Evolutionary conservation across 2,797 vertebrate genomes (phyloP).

Genomic region (Clamator glandarius): DNA sequence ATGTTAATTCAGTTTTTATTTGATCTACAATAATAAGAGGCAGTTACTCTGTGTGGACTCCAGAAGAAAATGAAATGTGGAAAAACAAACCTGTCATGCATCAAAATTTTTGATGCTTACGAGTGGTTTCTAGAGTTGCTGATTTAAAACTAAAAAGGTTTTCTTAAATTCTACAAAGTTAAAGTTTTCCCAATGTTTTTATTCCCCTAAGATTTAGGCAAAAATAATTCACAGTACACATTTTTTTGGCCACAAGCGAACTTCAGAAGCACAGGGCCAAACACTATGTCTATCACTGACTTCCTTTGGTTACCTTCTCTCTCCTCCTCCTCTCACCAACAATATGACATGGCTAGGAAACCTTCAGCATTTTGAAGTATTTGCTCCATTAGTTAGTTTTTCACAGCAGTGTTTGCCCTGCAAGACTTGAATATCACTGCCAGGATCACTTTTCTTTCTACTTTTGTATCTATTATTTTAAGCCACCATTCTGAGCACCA

Average conservation of each 20-base stretch:
- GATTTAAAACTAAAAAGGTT: not conserved
- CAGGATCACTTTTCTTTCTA: not conserved
- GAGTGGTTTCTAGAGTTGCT: not conserved
- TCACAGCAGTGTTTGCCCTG: not conserved
- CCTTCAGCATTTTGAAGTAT: not conserved
- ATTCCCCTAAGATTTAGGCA: not conserved
- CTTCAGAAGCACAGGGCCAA: not conserved
- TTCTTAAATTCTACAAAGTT: not conserved
- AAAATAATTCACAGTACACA: not conserved
- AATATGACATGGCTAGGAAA: rapidly evolving
- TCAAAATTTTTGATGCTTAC: not conserved
- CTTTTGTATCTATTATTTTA: not conserved
- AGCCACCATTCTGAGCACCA: not conserved
- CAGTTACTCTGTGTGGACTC: not conserved
- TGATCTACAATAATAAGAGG: not conserved
- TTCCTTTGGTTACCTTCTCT: not conserved
- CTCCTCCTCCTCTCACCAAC: not conserved
- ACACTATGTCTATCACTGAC: rapidly evolving
- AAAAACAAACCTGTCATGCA: not conserved
- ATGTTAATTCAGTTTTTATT: not conserved
- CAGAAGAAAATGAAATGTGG: not conserved
- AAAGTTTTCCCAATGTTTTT: not conserved
- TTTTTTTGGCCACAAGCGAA: not conserved
- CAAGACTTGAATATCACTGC: not conserved
- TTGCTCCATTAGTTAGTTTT: not conserved